Evolutionary conservation across 2,113 vertebrate species (phyloP).

Genomic region (Tursiops truncatus): DNA sequence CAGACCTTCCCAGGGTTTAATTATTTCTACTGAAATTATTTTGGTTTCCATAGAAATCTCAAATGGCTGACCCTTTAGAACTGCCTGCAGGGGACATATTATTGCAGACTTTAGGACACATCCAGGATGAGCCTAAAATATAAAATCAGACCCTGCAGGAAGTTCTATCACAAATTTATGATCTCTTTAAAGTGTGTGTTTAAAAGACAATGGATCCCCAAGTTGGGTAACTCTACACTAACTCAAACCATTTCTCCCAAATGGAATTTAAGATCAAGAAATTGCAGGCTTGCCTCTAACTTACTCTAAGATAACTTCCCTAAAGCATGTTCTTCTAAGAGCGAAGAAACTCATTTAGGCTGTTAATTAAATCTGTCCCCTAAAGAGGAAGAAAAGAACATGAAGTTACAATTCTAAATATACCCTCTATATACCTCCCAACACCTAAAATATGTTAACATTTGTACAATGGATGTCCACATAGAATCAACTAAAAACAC

Average conservation of each 20-base stretch:
- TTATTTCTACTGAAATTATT: constrained; percentile 34
- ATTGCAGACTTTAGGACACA: neutral
- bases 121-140: neutral
- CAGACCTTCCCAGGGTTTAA: neutral
- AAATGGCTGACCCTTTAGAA: constrained; percentile 23
- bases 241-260: constrained; percentile 56
- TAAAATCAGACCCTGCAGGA: constrained; percentile 29
- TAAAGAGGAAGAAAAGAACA: constrained; percentile 28
- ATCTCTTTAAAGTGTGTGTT: constrained; percentile 48
- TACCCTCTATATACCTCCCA: neutral
- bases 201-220: constrained; percentile 47
- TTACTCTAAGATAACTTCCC: constrained; percentile 44
- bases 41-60: constrained; percentile 46
- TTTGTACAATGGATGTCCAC: neutral
- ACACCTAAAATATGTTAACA: neutral
- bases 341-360: constrained; percentile 52
- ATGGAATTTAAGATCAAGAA: constrained; percentile 39
- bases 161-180: constrained; percentile 32
- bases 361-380: constrained; percentile 58
- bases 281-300: constrained; percentile 6
- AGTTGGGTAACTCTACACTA: constrained; percentile 40
- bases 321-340: neutral
- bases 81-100: neutral
- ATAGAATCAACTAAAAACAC: constrained; percentile 3
- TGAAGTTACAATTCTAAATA: constrained; percentile 20